A percentile compares a stretch with the other conserved stretches of the same genome.
These are phyloP conservation scores for Laodelphax striatellus DNA, from an alignment of 1,140 invertebrate species.

Conservation along the genomic window DNA sequence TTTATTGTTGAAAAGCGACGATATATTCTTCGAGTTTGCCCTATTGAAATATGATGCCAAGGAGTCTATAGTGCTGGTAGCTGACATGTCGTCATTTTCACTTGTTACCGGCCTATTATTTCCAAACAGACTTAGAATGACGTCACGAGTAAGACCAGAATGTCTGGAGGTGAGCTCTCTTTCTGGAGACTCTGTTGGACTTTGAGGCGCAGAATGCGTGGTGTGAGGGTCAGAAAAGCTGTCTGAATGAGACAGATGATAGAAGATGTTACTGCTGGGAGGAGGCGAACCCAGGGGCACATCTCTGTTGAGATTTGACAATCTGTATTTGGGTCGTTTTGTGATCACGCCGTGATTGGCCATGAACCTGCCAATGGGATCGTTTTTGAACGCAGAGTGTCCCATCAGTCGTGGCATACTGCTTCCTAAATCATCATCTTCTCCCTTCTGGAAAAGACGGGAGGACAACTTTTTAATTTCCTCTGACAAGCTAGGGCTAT, in stretches of 20 bases:
- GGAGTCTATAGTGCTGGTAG: background rate
- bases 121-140: slow-evolving; percentile 49
- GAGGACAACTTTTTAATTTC: slow-evolving; percentile 69
- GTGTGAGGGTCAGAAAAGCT: slow-evolving; percentile 4
- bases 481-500: slow-evolving; percentile 55
- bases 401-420: background rate
- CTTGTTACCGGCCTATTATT: slow-evolving; percentile 31
- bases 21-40: too few species aligned
- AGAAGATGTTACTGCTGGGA: slow-evolving; percentile 16
- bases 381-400: slow-evolving; percentile 1
- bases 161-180: background rate
- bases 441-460: slow-evolving; percentile 52
- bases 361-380: slow-evolving; percentile 8
- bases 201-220: slow-evolving; percentile 13
- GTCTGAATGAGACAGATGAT: background rate
- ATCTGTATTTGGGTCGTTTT: slow-evolving; percentile 21
- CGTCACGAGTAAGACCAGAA: slow-evolving; percentile 31
- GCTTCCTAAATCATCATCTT: background rate
- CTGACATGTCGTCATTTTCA: background rate
- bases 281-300: slow-evolving; percentile 21
- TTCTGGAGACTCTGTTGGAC: slow-evolving; percentile 14
- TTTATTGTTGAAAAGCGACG: too few species aligned
- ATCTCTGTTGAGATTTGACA: slow-evolving; percentile 24
- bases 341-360: slow-evolving; percentile 12
- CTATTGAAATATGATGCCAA: slow-evolving; percentile 1